Conservation (phyloP, 2,113 vertebrate species). For the Sapajus apella region DNA sequence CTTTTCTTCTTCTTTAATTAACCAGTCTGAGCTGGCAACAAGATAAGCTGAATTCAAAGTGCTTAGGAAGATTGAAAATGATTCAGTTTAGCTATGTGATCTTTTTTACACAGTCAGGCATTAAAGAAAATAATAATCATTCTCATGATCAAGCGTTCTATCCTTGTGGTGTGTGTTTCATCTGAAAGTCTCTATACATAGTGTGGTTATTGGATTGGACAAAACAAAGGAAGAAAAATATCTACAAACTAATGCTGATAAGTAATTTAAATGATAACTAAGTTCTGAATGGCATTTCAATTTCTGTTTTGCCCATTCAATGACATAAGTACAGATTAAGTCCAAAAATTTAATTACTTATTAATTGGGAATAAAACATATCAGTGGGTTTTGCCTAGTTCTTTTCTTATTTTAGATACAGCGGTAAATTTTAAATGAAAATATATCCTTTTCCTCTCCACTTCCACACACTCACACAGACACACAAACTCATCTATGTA, state of each 20-base stretch:
- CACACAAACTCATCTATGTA: not conserved
- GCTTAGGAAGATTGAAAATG: not conserved
- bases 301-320: slow-evolving; percentile 2
- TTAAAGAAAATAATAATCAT: not conserved
- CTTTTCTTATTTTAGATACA: slow-evolving; percentile 3
- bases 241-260: not conserved
- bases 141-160: slow-evolving; percentile 2
- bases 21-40: not conserved
- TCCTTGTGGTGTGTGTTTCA: not conserved
- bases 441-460: not conserved
- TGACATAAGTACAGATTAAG: not conserved
- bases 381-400: not conserved
- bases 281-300: slow-evolving; percentile 39
- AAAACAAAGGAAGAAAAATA: not conserved
- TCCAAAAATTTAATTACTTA: not conserved
- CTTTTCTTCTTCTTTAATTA: slow-evolving; percentile 28
- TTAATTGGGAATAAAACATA: not conserved
- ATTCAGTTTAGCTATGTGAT: not conserved
- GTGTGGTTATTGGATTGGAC: not conserved
- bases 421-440: not conserved
- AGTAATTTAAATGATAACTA: slow-evolving; percentile 44
- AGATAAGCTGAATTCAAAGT: not conserved
- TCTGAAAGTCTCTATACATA: not conserved
- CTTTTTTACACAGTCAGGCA: not conserved
- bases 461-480: not conserved